These are phyloP conservation scores for Urosaurus nigricauda DNA, from an alignment of 2,797 vertebrate genomes.

Conservation along the genomic window DNA sequence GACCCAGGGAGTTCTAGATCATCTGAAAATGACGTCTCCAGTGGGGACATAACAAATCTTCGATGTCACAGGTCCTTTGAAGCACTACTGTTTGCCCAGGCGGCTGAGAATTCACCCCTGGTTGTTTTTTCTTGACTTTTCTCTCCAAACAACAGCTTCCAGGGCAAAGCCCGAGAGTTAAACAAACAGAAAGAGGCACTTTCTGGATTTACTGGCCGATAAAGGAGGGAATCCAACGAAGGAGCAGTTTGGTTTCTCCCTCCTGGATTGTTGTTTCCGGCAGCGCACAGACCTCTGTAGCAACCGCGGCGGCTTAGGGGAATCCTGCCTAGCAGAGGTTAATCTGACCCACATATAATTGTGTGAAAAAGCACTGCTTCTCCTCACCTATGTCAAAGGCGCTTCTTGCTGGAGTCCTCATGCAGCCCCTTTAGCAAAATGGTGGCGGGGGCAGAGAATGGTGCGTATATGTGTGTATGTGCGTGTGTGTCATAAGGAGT, in stretches of 20 bases:
- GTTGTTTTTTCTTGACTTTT: background rate
- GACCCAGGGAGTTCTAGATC: no score
- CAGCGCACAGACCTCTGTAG: background rate
- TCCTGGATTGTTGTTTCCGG: background rate
- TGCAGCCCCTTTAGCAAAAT: conserved; percentile 76
- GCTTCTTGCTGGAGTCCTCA: conserved; percentile 68
- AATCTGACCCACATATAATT: conserved; percentile 81
- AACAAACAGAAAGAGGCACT: background rate
- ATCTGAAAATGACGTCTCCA: no score
- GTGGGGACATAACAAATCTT: no score
- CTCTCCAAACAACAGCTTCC: background rate
- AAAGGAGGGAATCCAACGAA: background rate
- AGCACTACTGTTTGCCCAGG: background rate
- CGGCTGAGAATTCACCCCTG: background rate
- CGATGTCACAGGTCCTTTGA: background rate
- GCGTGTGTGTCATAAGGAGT: background rate
- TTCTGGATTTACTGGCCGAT: background rate
- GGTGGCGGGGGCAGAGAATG: background rate
- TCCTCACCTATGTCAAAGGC: conserved; percentile 76
- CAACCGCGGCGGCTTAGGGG: conserved; percentile 55
- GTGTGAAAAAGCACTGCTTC: conserved; percentile 75
- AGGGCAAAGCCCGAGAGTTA: background rate
- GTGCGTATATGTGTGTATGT: background rate
- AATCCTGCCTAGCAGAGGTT: conserved; percentile 77
- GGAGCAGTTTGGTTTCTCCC: background rate